These are phyloP conservation scores for Dunckerocampus dactyliophorus DNA, from an alignment of 2,113 vertebrate genomes.

Conservation along the genomic window DNA sequence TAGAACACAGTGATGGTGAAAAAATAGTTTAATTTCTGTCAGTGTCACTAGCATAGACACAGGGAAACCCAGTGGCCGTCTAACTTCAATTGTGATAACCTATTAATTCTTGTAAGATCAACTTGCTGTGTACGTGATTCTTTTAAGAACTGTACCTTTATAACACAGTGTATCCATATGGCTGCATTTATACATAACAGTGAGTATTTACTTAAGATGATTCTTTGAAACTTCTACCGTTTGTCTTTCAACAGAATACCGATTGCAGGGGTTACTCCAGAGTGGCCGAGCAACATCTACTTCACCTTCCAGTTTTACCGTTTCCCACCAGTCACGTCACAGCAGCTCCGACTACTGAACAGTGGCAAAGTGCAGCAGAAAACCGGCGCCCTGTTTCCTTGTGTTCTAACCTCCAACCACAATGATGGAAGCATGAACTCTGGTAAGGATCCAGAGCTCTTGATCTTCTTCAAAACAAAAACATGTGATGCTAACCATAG, in stretches of 20 bases:
- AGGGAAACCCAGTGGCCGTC: no score
- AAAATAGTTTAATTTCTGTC: no score
- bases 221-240: background rate
- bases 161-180: no score
- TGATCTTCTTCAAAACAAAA: background rate
- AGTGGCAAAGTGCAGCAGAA: background rate
- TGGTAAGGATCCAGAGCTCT: background rate
- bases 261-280: slow-evolving; percentile 22
- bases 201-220: no score
- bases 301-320: slow-evolving; percentile 97
- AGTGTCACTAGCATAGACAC: no score
- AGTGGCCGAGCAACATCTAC: slow-evolving; percentile 78
- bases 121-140: no score
- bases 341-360: slow-evolving; percentile 77
- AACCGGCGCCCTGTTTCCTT: slow-evolving; percentile 19
- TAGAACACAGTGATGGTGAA: no score
- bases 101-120: no score
- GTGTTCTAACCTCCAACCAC: slow-evolving; percentile 70
- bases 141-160: no score
- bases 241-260: slow-evolving; percentile 65
- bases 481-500: background rate
- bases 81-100: no score
- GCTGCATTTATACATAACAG: no score
- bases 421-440: slow-evolving; percentile 66
- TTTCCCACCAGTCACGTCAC: slow-evolving; percentile 79